A percentile compares a stretch with the other conserved stretches of the same genome.
phyloP scores from a whole-genome alignment of 2,888 invertebrate species.

The Drosophila anomelani region DNA sequence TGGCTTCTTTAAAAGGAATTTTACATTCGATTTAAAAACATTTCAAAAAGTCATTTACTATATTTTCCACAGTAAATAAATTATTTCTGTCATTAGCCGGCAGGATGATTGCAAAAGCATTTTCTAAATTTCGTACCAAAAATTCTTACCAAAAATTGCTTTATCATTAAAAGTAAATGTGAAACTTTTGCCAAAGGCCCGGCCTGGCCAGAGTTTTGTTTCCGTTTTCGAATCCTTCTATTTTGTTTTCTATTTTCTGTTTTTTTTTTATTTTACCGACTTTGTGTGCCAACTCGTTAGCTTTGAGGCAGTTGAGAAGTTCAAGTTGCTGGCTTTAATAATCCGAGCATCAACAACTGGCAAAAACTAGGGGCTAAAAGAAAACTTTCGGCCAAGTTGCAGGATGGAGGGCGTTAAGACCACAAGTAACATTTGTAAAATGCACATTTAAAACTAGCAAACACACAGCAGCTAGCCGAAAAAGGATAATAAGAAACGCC shows the following conservation, averaged over 20 bases:
- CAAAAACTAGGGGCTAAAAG: slow-evolving; percentile 71
- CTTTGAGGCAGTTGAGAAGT: slow-evolving; percentile 53
- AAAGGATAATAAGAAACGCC: slow-evolving; percentile 78
- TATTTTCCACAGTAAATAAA: background rate
- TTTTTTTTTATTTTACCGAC: slow-evolving; percentile 4
- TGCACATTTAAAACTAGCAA: slow-evolving; percentile 77
- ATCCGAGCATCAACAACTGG: slow-evolving; percentile 57
- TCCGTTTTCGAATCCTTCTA: slow-evolving; percentile 13
- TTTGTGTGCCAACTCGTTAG: slow-evolving; percentile 65
- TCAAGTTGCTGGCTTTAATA: slow-evolving; percentile 66
- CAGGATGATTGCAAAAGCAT: slow-evolving; percentile 24
- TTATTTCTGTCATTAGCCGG: slow-evolving; percentile 29
- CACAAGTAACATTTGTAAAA: slow-evolving; percentile 81
- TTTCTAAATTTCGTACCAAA: slow-evolving; percentile 15
- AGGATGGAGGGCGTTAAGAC: slow-evolving; percentile 64
- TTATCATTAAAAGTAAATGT: slow-evolving; percentile 50
- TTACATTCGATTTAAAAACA: background rate
- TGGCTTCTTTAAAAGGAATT: background rate
- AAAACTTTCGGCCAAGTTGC: slow-evolving; percentile 71
- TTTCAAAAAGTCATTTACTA: background rate
- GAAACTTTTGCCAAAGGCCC: slow-evolving; percentile 33
- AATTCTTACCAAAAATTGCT: slow-evolving; percentile 31
- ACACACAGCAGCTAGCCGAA: slow-evolving; percentile 52
- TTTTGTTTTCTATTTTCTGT: background rate
- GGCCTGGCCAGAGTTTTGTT: slow-evolving; percentile 16